Evolutionary conservation across 1,140 invertebrate genomes (phyloP).

Genomic region (Trichoplusia ni): DNA sequence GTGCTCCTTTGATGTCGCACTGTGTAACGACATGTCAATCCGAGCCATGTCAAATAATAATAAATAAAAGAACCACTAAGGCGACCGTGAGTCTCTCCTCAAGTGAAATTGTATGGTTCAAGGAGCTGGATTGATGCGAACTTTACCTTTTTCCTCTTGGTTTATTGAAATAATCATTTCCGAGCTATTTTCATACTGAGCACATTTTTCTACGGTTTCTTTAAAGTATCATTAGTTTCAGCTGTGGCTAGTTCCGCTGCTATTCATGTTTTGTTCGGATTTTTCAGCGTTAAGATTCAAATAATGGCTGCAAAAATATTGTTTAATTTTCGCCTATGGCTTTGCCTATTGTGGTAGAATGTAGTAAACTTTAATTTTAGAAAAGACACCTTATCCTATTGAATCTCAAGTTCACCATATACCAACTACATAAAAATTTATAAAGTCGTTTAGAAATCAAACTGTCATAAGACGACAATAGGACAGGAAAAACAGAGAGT

Average conservation of each 20-base stretch:
- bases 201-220: neutral
- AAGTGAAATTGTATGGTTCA: slow-evolving; percentile 20
- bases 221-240: neutral
- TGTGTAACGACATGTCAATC: slow-evolving; percentile 8
- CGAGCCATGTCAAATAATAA: slow-evolving; percentile 26
- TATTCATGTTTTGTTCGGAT: too few relatives aligned
- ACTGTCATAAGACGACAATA: too few relatives aligned
- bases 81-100: neutral
- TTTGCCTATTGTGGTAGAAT: too few relatives aligned
- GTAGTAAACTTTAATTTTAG: too few relatives aligned
- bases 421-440: too few relatives aligned
- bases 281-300: too few relatives aligned
- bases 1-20: neutral
- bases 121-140: slow-evolving; percentile 6
- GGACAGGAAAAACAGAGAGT: too few relatives aligned
- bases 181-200: neutral
- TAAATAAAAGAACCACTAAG: slow-evolving; percentile 25
- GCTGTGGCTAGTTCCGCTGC: neutral
- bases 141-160: slow-evolving; percentile 15
- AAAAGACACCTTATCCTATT: too few relatives aligned
- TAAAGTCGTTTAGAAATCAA: too few relatives aligned
- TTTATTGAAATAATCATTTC: slow-evolving; percentile 29
- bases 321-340: too few relatives aligned
- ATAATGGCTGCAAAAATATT: too few relatives aligned
- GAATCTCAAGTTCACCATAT: too few relatives aligned